Percentiles rank a stretch among this genome's conserved stretches.
These are phyloP conservation scores for Pseudomyrmex flavicornis DNA, from an alignment of 1,140 invertebrate genomes.

Conservation along the genomic window DNA sequence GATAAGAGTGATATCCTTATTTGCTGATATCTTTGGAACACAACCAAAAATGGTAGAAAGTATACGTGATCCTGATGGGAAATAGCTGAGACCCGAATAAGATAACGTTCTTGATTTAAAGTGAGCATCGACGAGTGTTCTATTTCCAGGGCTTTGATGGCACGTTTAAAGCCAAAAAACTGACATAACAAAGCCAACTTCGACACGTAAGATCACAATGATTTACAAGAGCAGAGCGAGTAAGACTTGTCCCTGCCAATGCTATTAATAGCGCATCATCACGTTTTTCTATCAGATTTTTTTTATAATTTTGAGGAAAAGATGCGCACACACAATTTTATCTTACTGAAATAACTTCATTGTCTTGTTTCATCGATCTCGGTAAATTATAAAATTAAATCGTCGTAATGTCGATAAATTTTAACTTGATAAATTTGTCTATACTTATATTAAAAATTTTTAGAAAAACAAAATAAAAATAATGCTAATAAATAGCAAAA, in stretches of 20 bases:
- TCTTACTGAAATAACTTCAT: too few relatives aligned
- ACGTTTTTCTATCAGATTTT: constrained; percentile 5
- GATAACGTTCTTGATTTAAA: constrained; percentile 69
- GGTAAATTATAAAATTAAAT: too few relatives aligned
- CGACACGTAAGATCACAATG: constrained; percentile 45
- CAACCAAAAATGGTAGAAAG: constrained; percentile 40
- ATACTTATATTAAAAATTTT: too few relatives aligned
- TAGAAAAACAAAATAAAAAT: too few relatives aligned
- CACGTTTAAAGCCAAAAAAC: constrained; percentile 48
- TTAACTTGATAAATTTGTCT: too few relatives aligned
- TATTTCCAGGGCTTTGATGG: constrained; percentile 56
- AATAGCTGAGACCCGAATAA: constrained; percentile 62
- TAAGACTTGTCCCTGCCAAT: constrained; percentile 4
- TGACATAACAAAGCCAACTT: constrained; percentile 43
- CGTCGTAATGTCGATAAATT: too few relatives aligned
- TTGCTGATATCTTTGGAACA: constrained; percentile 54
- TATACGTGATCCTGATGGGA: constrained; percentile 42
- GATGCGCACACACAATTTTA: too few relatives aligned
- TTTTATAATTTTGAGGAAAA: background rate
- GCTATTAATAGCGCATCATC: constrained; percentile 35
- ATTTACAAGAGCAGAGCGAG: constrained; percentile 34
- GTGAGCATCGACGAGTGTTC: constrained; percentile 42
- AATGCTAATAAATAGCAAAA: background rate
- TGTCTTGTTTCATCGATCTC: too few relatives aligned
- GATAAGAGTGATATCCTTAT: too few relatives aligned